Percentiles rank a stretch among this genome's conserved stretches.
These are phyloP conservation scores for Selene dorsalis DNA, from an alignment of 2,797 vertebrate species.

Conservation along the genomic window DNA sequence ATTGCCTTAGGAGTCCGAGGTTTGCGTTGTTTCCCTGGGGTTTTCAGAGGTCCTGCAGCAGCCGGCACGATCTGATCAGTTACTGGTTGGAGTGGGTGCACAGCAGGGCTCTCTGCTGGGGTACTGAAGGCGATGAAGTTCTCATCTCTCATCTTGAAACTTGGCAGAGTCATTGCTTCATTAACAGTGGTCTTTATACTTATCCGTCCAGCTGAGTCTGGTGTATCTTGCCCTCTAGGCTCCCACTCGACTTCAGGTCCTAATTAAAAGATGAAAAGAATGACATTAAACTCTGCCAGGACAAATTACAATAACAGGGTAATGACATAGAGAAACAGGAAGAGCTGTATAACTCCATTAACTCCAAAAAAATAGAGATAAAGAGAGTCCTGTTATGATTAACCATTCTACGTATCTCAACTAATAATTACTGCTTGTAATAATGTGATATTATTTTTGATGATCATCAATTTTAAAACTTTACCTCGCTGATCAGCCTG, in stretches of 20 bases:
- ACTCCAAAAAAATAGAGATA: background rate
- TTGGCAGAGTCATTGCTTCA: conserved; percentile 63
- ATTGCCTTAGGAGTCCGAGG: conserved; percentile 75
- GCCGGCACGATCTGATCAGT: conserved; percentile 49
- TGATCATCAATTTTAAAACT: conserved; percentile 8
- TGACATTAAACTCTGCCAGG: background rate
- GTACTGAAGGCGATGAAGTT: conserved; percentile 74
- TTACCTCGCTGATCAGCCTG: conserved; percentile 71
- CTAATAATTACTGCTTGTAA: background rate
- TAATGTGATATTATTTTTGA: background rate
- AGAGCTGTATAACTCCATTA: background rate
- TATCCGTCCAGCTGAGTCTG: conserved; percentile 74
- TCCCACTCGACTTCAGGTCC: conserved; percentile 76
- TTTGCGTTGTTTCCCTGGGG: conserved; percentile 79
- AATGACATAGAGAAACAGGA: background rate
- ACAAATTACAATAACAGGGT: background rate
- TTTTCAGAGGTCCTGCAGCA: conserved; percentile 54
- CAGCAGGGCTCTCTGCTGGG: conserved; percentile 68
- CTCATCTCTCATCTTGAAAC: conserved; percentile 73
- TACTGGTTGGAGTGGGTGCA: conserved; percentile 70
- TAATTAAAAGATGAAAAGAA: conserved; percentile 46
- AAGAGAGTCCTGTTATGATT: background rate
- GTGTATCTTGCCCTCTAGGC: conserved; percentile 81
- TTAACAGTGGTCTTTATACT: conserved; percentile 51
- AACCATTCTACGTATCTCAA: background rate